Evolutionary conservation across 2,888 invertebrate genomes (phyloP), one percentile per base, ranked within the genome.

Genomic region (Unio pictorum): DNA sequence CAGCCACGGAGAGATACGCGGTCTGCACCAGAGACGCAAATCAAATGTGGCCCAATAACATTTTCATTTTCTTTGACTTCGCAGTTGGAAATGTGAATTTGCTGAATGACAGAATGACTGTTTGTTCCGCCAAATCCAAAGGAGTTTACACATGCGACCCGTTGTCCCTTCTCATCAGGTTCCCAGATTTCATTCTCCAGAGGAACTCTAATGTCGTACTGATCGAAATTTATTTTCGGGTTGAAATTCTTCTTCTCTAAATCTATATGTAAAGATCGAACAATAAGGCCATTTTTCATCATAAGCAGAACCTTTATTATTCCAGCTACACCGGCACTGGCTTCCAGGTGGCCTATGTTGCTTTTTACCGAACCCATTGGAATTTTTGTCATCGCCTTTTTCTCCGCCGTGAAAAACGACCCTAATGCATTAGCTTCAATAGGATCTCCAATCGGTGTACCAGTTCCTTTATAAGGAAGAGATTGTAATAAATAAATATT

Each of bases 61-160:
- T n/a, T 15, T 26, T 11, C 3, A 28, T 45, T 45, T 20, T 34
- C 45, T 54, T 18, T 45, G 8, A n/a, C 59, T 6, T n/a, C 28
- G 23, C 17, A 34, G 18, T 59, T 55, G 15, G 56, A 18, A 45
- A 30, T 18, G 5, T 8, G 34, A 26, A 45, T 61, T n/a, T 72
- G 57, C 23, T 64, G 56, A 3, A 84, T 20, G 23, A 82, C 64
- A 20, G 74, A 76, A 70, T 84, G 84, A 5, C 66, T 28, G 56
- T 84, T 84, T 30, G 78, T 80, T 30, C 83, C 84, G 8, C 84
- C 82, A 67, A 83, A 81, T 1, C 84, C 81, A 68, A 83, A 84
- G 5, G 76, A 79, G 62, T 79, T 83, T 0, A 81, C 66, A 59
- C 74, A 73, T 28, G 75, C 73, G 11, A 73, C 15, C 67, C 72